Evolutionary conservation across 2,888 invertebrate genomes (phyloP), one percentile per base, ranked within the genome.

Genomic region (Hypsopygia costalis): DNA sequence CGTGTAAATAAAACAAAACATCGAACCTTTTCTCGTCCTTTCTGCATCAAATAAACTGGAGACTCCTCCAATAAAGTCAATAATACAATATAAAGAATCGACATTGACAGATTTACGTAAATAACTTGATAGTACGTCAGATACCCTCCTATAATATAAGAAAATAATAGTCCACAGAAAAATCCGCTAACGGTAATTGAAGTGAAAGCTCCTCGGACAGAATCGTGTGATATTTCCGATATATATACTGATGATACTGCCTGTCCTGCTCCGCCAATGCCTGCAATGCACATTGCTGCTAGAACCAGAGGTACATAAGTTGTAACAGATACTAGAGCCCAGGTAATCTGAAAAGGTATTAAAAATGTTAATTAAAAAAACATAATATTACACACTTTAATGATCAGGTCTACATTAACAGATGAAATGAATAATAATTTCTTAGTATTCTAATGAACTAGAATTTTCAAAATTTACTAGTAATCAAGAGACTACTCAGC

Each of bases 191-290:
- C 75, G 0, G 71, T 56, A 0, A 62, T 56, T 0, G 82, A 76
- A 7, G 72, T 63, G 12, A 82, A 36, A 0, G 67, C 64, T 0
- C 81, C 83, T 43, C 83, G 55, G 25, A 83, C 72, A 0, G 75
- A 68, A 28, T 81, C 76, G 9, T 83, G 72, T 5, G 63, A 55
- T 41, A 83, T 72, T 48, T 83, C 83, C 0, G 76, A 60, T 40
- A 83, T 80, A 52, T 65, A 83, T 12, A 83, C 72, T 0, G 78
- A 62, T 0, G 73, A 63, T 1, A 75, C 58, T 0, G 70, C 70
- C 40, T 82, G 81, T 4, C 36, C 36, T 7, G 36, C 36, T n/a
- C 30, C 36, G 0, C 36, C 36, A 3, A 30, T 30, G 0, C 82
- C 83, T 0, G 71, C 80, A 0, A 78, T 71, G 0, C 81, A 78